These are phyloP conservation scores for Hyperopisus bebe DNA, from an alignment of 2,113 vertebrate genomes.

Conservation along the genomic window DNA sequence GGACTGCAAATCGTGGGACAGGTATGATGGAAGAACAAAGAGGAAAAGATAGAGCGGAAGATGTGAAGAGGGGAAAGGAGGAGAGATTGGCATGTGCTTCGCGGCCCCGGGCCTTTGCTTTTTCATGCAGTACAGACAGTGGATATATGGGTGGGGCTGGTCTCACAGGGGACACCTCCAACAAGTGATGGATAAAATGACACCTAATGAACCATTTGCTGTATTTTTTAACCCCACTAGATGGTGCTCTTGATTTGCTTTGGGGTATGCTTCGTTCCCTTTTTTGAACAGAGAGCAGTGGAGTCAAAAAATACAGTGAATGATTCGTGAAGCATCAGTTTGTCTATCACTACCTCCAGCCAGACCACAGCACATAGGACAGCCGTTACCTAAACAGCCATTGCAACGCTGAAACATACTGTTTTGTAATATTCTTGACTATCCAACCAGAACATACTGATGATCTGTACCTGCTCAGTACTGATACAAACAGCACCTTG, in stretches of 20 bases:
- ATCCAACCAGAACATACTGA: neutral
- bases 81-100: neutral
- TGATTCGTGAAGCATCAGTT: neutral
- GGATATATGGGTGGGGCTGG: neutral
- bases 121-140: neutral
- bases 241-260: neutral
- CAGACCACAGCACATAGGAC: neutral
- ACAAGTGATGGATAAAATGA: neutral
- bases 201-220: neutral
- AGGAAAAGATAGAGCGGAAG: conserved; percentile 14
- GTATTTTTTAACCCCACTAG: neutral
- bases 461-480: neutral
- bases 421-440: neutral
- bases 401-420: neutral
- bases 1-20: neutral
- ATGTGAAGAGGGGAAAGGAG: conserved; percentile 15
- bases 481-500: neutral
- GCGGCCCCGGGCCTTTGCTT: neutral
- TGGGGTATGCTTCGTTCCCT: neutral
- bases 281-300: neutral
- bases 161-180: neutral
- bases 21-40: neutral
- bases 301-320: neutral
- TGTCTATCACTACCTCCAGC: neutral
- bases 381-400: neutral